Evolutionary conservation across 2,888 invertebrate species (phyloP), one percentile per base, ranked within the genome.

Genomic region (Chymomyza fuscimana): DNA sequence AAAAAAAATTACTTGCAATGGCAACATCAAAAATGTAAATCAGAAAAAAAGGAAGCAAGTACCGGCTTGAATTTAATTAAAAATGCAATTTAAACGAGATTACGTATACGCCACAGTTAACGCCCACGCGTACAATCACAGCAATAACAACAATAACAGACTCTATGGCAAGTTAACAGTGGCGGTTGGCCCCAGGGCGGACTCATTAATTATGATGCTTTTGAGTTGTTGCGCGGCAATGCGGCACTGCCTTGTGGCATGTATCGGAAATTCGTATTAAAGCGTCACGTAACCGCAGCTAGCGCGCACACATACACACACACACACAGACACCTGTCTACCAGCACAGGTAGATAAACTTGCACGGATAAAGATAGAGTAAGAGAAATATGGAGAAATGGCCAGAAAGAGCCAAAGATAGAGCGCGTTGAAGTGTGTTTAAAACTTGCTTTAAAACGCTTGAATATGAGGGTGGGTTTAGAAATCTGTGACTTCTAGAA

Each of bases 121-220:
- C 79, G 81, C 81, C 79, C 63, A 25, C 25, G 5, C 52, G 15
- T 46, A 61, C 61, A 10, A 46, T 16, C 32, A 19, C 29, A 40
- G 32, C 61, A 16, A 66, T 9, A 54, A 51, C 12, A 2, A 19
- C 40, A 16, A 61, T 9, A 69, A 67, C 58, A 72, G 68, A 68
- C 32, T 29, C 54, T 54, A 54, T 54, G 5, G 9, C n/a, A 40
- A 36, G 7, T 16, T 16, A 25, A 40, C 36, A 61, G 61, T 40
- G 61, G 6, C 46, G 40, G 36, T 36, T 46, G 25, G 52, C 40
- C 51, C 12, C 69, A 68, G 63, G 72, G 74, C 67, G 71, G 69
- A 36, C 75, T 84, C 85, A 84, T 84, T 84, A 84, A 84, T 86
- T 88, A 86, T 88, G 88, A 79, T 79, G 76, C 82, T 50, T 4